Conservation (phyloP, 2,888 invertebrate species). For the Orthosia incerta region DNA sequence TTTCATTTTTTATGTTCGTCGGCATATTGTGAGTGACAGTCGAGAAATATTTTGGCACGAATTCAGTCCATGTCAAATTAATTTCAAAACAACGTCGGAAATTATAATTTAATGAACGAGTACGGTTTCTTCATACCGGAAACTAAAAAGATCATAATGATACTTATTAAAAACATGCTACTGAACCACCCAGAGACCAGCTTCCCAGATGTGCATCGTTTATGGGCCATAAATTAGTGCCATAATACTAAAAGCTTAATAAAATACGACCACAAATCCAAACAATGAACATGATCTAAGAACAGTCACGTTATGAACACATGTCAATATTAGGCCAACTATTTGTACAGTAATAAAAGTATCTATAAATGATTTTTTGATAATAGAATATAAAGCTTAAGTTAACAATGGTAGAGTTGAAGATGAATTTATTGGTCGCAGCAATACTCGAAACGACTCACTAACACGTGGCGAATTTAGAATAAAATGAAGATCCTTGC, state of each 20-base stretch:
- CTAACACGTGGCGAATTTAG: conserved; percentile 58
- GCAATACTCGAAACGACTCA: conserved; percentile 29
- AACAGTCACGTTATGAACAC: conserved; percentile 63
- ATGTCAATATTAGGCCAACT: conserved; percentile 70
- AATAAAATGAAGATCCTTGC: conserved; percentile 36
- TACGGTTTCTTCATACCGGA: conserved; percentile 46
- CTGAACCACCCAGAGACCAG: conserved; percentile 58
- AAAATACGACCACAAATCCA: conserved; percentile 70
- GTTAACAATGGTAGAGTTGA: conserved; percentile 7
- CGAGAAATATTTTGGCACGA: conserved; percentile 54
- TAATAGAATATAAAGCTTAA: conserved; percentile 37
- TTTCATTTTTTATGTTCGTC: conserved; percentile 46
- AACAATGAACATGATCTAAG: conserved; percentile 67
- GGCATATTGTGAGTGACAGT: conserved; percentile 37
- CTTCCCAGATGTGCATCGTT: conserved; percentile 66
- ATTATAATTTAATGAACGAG: conserved; percentile 33
- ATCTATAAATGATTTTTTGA: conserved; percentile 24
- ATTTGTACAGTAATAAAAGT: conserved; percentile 64
- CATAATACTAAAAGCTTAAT: conserved; percentile 69
- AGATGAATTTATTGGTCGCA: conserved; percentile 1
- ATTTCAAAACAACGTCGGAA: conserved; percentile 25
- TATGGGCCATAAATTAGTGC: conserved; percentile 67
- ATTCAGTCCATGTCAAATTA: conserved; percentile 12
- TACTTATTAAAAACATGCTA: conserved; percentile 59
- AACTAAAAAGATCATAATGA: conserved; percentile 50